Evolutionary conservation across 2,113 vertebrate genomes (phyloP).

Genomic region (Coreoperca whiteheadi): DNA sequence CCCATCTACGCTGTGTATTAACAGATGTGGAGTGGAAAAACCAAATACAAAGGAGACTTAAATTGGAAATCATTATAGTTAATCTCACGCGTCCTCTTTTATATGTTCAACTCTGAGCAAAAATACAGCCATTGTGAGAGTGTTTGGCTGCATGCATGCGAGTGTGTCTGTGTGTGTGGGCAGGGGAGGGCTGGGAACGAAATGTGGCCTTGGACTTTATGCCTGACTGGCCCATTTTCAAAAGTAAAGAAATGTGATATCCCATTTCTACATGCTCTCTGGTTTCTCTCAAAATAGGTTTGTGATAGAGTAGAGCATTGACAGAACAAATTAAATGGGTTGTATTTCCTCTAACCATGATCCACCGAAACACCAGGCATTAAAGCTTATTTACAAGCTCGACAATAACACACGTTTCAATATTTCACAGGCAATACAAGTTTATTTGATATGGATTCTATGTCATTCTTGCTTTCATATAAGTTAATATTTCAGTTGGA

Average conservation of each 20-base stretch:
- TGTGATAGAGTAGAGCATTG: conserved; percentile 32
- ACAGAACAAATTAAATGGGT: conserved; percentile 36
- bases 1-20: conserved; percentile 11
- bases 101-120: conserved; percentile 34
- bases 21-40: conserved; percentile 18
- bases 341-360: conserved; percentile 20
- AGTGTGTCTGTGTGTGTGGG: conserved; percentile 29
- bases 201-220: conserved; percentile 77
- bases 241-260: conserved; percentile 63
- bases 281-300: conserved; percentile 67
- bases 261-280: conserved; percentile 67
- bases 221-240: conserved; percentile 68
- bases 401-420: background rate
- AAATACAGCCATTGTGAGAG: conserved; percentile 40
- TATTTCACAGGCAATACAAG: background rate
- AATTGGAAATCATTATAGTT: conserved; percentile 27
- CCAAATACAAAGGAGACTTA: conserved; percentile 37
- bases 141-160: conserved; percentile 32
- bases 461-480: background rate
- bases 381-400: conserved; percentile 9
- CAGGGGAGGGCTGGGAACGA: conserved; percentile 66
- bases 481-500: conserved; percentile 5
- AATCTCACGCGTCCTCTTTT: conserved; percentile 28
- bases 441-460: background rate
- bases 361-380: background rate